phyloP scores from a whole-genome alignment of 2,113 vertebrate species.

The Cebidichthys violaceus region DNA sequence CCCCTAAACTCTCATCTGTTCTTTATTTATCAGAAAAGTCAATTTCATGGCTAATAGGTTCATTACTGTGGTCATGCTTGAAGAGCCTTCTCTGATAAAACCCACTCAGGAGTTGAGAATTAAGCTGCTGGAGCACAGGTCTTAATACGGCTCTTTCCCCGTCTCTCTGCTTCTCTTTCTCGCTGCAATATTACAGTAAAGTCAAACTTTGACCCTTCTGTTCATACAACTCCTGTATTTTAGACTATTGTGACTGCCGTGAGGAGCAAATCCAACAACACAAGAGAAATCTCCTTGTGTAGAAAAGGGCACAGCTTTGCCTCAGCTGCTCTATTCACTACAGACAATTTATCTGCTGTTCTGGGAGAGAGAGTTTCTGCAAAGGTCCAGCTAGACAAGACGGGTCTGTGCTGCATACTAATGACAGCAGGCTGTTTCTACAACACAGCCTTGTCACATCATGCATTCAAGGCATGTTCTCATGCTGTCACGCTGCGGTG shows the following conservation, averaged over 20 bases:
- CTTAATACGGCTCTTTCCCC: slow-evolving; percentile 67
- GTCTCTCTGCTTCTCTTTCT: slow-evolving; percentile 50
- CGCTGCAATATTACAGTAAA: slow-evolving; percentile 33
- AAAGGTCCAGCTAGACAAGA: slow-evolving; percentile 73
- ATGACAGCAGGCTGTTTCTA: slow-evolving; percentile 66
- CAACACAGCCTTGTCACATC: slow-evolving; percentile 64
- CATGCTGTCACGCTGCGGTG: slow-evolving; percentile 67
- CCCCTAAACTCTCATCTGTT: slow-evolving; percentile 64
- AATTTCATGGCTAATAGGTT: slow-evolving; percentile 86
- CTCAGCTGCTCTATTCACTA: slow-evolving; percentile 68
- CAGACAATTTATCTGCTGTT: slow-evolving; percentile 74
- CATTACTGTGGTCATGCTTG: slow-evolving; percentile 81
- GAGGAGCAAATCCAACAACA: slow-evolving; percentile 30
- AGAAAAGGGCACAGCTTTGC: slow-evolving; percentile 59
- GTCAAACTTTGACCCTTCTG: slow-evolving; percentile 47
- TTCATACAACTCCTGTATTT: slow-evolving; percentile 30
- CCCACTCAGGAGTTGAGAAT: slow-evolving; percentile 71
- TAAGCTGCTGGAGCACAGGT: slow-evolving; percentile 67
- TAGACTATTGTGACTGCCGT: slow-evolving; percentile 17
- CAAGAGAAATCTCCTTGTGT: slow-evolving; percentile 35
- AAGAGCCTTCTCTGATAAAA: slow-evolving; percentile 76
- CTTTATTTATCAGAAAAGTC: slow-evolving; percentile 80
- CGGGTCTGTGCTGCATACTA: slow-evolving; percentile 76
- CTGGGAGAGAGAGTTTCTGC: slow-evolving; percentile 64
- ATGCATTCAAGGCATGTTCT: slow-evolving; percentile 75